Evolutionary conservation across 2,797 vertebrate species (phyloP).

Genomic region (Sebastes flavidus): DNA sequence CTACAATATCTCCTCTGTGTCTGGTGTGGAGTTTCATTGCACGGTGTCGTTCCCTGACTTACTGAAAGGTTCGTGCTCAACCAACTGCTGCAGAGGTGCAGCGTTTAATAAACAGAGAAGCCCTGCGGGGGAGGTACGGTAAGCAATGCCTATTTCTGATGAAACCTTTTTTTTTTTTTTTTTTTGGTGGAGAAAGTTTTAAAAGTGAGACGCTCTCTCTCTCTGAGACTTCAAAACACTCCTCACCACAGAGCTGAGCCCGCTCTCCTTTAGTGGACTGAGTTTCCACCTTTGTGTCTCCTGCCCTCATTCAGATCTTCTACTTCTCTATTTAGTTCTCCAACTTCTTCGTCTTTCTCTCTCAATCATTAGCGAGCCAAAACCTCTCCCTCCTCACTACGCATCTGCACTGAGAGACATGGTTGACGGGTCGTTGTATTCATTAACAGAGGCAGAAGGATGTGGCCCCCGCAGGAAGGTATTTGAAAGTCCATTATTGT

Average conservation of each 20-base stretch:
- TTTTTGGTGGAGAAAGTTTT: background rate
- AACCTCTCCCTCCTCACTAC: background rate
- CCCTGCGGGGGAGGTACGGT: slow-evolving; percentile 14
- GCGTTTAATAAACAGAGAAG: slow-evolving; percentile 31
- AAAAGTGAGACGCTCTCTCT: background rate
- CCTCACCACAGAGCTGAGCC: background rate
- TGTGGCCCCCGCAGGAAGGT: slow-evolving; percentile 2
- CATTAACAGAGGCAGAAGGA: slow-evolving; percentile 8
- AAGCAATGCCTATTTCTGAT: background rate
- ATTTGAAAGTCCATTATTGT: slow-evolving; percentile 34
- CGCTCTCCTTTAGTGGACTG: background rate
- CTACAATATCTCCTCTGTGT: background rate
- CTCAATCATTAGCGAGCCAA: background rate
- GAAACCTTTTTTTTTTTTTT: background rate
- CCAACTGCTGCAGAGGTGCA: background rate
- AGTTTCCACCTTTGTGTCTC: background rate
- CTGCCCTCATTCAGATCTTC: background rate
- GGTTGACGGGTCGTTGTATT: background rate
- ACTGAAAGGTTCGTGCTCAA: slow-evolving; percentile 5
- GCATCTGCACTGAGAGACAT: background rate
- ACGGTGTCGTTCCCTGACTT: background rate
- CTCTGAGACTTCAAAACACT: background rate
- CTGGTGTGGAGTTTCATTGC: background rate
- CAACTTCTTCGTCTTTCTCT: background rate
- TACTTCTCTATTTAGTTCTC: background rate